Evolutionary conservation across 2,113 vertebrate species (phyloP), one percentile per base, ranked within the genome.

Genomic region (Chaetodon auriga): DNA sequence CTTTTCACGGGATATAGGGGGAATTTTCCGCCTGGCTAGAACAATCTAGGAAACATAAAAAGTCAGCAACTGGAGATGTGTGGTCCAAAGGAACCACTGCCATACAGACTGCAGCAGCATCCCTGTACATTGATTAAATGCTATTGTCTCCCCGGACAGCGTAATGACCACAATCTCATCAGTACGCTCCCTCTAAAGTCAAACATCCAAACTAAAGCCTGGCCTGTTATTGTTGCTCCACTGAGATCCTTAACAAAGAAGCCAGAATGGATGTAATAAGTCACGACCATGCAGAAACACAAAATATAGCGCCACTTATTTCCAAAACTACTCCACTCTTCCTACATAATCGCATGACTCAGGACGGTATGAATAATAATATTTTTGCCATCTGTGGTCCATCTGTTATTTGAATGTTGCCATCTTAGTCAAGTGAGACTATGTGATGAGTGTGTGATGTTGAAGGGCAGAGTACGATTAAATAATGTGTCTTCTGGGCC

Each of bases 1-100:
- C 93, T 94, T 95, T 95, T 90, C 89, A 94, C 60, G 71, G 87
- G 86, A 90, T 92, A 90, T 80, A 66, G 87, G 80, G 88, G 89
- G 84, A 80, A 92, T 93, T 87, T 93, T 93, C 76, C 85, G 88
- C 90, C 84, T 85, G 80, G 85, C 87, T 90, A 82, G 81, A 90
- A 92, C 87, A 92, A 92, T 92, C 85, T 83, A 82, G 75, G 76
- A 75, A 85, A 86, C 81, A 87, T 81, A 92, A 92, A 91, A 88
- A 93, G 89, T 87, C 87, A 86, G 87, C 77, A 68, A 87, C 57
- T 15, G 64, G 57, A 80, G 79, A 83, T 86, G 81, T 72, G 61
- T 78, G 80, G 38, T 66, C 19, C 51, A 73, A 60, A 68, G 68
- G n/a, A 84, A 45, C 16, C 46, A 14, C 25, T 49, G 72, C n/a